A percentile compares a stretch with the other conserved stretches of the same genome.
These are phyloP conservation scores for Neosilurus hyrtlii DNA, from an alignment of 2,797 vertebrate genomes.

Conservation along the genomic window DNA sequence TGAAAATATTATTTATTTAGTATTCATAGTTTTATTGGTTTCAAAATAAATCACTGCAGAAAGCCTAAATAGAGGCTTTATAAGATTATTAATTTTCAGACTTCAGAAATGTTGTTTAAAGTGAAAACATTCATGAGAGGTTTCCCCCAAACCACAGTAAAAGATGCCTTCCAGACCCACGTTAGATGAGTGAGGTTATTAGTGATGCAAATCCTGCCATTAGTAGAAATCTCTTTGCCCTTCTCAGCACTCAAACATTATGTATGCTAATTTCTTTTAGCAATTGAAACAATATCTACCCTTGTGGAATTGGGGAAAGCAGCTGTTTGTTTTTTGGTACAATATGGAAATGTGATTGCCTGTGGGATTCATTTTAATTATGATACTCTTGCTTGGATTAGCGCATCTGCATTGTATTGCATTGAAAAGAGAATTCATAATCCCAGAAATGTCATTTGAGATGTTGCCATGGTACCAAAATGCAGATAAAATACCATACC, in stretches of 20 bases:
- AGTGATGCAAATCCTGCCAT: conserved; percentile 38
- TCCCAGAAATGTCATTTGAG: neutral
- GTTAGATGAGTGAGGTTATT: conserved; percentile 24
- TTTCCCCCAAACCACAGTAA: neutral
- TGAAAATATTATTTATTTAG: neutral
- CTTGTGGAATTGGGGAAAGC: conserved; percentile 21
- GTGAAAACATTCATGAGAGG: conserved; percentile 2
- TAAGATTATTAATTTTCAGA: neutral
- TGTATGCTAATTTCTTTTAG: conserved; percentile 38
- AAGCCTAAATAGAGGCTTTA: conserved; percentile 10
- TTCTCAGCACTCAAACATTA: conserved; percentile 19
- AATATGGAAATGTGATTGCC: conserved; percentile 19
- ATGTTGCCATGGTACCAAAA: neutral
- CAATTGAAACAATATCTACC: conserved; percentile 16
- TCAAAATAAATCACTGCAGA: neutral
- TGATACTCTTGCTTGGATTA: conserved; percentile 18
- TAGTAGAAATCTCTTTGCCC: neutral
- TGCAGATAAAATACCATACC: neutral
- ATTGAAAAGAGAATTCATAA: conserved; percentile 12
- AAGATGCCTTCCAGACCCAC: neutral
- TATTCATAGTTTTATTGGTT: neutral
- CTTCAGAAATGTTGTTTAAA: neutral
- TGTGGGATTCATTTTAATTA: conserved; percentile 37
- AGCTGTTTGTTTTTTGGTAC: conserved; percentile 28
- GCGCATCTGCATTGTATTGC: conserved; percentile 3